These are phyloP conservation scores for Lissonota sp. DNA, from an alignment of 2,888 invertebrate species.

Conservation along the genomic window DNA sequence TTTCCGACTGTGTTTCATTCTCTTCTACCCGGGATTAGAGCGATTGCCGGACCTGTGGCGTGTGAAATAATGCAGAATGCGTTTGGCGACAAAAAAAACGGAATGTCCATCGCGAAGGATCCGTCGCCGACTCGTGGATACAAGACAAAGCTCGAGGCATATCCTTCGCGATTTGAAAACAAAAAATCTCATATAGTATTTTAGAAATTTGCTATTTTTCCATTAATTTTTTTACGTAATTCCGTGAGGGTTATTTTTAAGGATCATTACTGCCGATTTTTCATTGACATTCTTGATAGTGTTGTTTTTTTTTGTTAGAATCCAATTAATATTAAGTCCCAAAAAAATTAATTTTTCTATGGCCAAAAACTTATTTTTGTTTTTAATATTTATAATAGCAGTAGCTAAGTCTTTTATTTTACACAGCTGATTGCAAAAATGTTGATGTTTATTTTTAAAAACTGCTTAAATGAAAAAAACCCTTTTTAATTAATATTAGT, in stretches of 20 bases:
- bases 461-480: neutral
- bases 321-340: no score
- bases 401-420: no score
- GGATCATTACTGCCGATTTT: no score
- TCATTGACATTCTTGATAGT: no score
- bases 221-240: neutral
- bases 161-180: neutral
- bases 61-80: slow-evolving; percentile 76
- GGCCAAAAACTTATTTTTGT: no score
- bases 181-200: slow-evolving; percentile 2
- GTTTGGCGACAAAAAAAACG: slow-evolving; percentile 74
- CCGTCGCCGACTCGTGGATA: slow-evolving; percentile 17
- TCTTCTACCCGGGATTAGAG: slow-evolving; percentile 71
- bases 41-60: slow-evolving; percentile 66
- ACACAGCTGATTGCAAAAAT: no score
- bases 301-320: no score
- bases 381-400: no score
- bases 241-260: no score
- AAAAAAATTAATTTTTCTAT: no score
- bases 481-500: no score
- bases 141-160: neutral
- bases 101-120: slow-evolving; percentile 44
- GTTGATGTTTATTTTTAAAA: neutral
- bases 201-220: neutral
- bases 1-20: slow-evolving; percentile 30